Evolutionary conservation across 2,797 vertebrate genomes (phyloP).

Genomic region (Sarcoramphus papa): DNA sequence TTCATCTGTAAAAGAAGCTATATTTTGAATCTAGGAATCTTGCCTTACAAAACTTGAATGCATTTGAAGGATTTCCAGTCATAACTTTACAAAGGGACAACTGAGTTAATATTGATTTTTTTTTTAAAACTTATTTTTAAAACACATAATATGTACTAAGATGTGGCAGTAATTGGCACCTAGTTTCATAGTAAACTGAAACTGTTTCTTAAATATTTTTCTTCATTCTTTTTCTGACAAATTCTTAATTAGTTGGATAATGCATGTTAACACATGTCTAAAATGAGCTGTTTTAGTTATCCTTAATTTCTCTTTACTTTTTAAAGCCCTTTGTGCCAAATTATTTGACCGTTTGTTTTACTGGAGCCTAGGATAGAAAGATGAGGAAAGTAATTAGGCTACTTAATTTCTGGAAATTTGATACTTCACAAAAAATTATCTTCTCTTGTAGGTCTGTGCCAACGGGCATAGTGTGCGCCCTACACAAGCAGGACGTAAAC

Average conservation of each 20-base stretch:
- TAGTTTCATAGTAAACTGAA: background rate
- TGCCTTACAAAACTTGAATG: background rate
- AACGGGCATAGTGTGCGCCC: background rate
- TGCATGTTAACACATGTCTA: background rate
- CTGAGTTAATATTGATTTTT: background rate
- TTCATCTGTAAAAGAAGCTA: background rate
- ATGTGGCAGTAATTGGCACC: background rate
- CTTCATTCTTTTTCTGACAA: background rate
- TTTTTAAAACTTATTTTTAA: background rate
- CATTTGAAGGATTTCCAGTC: background rate
- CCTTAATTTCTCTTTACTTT: background rate
- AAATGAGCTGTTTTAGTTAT: background rate
- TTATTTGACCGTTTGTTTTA: background rate
- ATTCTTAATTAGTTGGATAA: background rate
- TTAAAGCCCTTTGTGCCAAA: background rate
- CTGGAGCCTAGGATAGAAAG: background rate
- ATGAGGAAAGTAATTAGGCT: background rate
- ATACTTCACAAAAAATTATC: background rate
- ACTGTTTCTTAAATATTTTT: background rate
- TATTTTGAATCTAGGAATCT: background rate
- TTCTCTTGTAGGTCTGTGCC: background rate
- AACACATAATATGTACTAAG: background rate
- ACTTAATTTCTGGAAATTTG: background rate
- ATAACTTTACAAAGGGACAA: background rate
- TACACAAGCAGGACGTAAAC: slow-evolving; percentile 18